phyloP scores from a whole-genome alignment of 2,888 invertebrate species.

The Nemapogon koenigi region DNA sequence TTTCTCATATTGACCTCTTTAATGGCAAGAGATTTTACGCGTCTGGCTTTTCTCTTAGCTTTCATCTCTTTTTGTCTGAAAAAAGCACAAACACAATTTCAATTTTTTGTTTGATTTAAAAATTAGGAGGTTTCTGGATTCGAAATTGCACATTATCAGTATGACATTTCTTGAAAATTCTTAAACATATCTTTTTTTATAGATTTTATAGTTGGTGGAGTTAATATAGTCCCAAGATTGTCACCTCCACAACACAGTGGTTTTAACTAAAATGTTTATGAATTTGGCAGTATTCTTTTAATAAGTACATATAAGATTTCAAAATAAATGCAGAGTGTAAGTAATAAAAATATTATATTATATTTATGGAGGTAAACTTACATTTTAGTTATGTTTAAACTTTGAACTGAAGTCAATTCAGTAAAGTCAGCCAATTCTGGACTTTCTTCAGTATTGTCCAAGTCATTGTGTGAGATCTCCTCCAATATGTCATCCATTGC shows the following conservation, averaged over 20 bases:
- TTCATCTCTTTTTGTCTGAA: constrained; percentile 35
- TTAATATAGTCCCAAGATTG: too few relatives aligned
- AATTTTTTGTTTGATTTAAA: neutral
- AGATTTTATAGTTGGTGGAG: too few relatives aligned
- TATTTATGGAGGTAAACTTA: constrained; percentile 24
- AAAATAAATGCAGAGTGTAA: too few relatives aligned
- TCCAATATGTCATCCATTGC: constrained; percentile 47
- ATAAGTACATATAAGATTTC: too few relatives aligned
- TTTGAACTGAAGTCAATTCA: constrained; percentile 22
- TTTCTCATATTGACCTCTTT: constrained; percentile 49
- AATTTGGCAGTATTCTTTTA: too few relatives aligned
- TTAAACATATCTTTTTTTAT: too few relatives aligned
- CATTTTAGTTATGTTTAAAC: constrained; percentile 42
- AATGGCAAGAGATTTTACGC: constrained; percentile 36
- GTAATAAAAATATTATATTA: too few relatives aligned
- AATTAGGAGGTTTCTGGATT: too few relatives aligned
- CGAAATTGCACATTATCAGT: too few relatives aligned
- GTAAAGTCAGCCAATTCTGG: constrained; percentile 20
- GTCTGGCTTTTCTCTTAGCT: constrained; percentile 35
- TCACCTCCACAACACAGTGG: too few relatives aligned
- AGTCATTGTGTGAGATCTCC: constrained; percentile 34
- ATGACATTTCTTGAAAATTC: too few relatives aligned
- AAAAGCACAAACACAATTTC: neutral
- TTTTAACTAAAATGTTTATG: too few relatives aligned
- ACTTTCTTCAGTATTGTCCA: constrained; percentile 32